Evolutionary conservation across 2,113 vertebrate species (phyloP).

Genomic region (Catharus minimus): DNA sequence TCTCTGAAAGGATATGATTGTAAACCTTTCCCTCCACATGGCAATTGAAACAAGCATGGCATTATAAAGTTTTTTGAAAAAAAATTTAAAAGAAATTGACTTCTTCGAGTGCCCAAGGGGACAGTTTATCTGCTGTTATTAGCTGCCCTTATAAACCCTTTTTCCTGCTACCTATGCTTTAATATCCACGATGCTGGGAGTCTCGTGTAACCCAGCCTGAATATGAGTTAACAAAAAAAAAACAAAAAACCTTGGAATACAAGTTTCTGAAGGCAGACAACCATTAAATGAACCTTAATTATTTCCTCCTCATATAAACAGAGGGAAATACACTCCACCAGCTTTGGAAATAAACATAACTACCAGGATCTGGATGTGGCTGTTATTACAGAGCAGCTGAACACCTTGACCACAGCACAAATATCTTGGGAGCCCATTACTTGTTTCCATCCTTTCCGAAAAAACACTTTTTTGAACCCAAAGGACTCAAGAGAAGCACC

Average conservation of each 20-base stretch:
- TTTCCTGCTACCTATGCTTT: neutral
- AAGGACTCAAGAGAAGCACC: slow-evolving; percentile 25
- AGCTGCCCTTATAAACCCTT: neutral
- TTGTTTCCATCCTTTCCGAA: neutral
- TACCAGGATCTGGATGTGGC: neutral
- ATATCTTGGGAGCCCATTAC: neutral
- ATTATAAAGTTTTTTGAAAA: neutral
- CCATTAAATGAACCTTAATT: neutral
- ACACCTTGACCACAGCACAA: accelerated
- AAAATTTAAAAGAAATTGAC: too few species aligned
- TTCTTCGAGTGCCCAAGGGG: neutral
- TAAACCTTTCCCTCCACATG: neutral
- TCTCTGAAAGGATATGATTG: neutral
- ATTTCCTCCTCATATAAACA: neutral
- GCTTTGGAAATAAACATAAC: neutral
- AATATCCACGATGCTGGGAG: accelerated
- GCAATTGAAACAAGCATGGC: neutral
- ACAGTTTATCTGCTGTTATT: neutral
- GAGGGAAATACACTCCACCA: neutral
- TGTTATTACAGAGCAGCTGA: neutral
- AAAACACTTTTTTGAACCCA: neutral
- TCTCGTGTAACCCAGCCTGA: neutral
- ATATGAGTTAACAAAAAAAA: accelerated
- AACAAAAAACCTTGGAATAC: neutral
- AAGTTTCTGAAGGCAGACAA: neutral